Percentiles rank a stretch among this genome's conserved stretches.
These are phyloP conservation scores for Dipodomys stephensi DNA, from an alignment of 2,113 vertebrate species.

Conservation along the genomic window DNA sequence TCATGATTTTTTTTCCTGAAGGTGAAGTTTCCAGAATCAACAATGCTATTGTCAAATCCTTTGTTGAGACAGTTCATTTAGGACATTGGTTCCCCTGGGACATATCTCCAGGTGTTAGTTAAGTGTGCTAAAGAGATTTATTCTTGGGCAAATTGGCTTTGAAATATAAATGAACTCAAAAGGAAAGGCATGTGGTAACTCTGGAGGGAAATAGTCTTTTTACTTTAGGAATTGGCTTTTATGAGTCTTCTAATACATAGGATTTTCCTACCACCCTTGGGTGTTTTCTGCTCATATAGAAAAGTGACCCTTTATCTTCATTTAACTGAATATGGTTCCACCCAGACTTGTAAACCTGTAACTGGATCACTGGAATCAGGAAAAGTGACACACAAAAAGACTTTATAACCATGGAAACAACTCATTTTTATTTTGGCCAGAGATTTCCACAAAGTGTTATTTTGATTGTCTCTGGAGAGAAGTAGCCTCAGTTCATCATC, in stretches of 20 bases:
- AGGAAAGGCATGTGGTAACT: not conserved
- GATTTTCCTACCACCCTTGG: not conserved
- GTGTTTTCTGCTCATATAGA: not conserved
- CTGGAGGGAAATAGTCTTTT: slow-evolving; percentile 51
- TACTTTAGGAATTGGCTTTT: slow-evolving; percentile 9
- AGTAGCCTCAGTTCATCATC: not conserved
- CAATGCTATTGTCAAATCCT: not conserved
- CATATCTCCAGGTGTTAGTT: slow-evolving; percentile 10
- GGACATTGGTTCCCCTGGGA: not conserved
- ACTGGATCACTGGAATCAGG: slow-evolving; percentile 44
- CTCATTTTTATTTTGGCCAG: slow-evolving; percentile 52
- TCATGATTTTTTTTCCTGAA: not conserved
- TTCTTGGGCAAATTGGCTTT: slow-evolving; percentile 50
- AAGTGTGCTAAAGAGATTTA: slow-evolving; percentile 63
- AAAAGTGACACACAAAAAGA: slow-evolving; percentile 33
- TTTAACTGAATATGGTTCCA: not conserved
- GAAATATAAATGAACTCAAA: slow-evolving; percentile 37
- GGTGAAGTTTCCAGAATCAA: not conserved
- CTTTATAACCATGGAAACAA: slow-evolving; percentile 40
- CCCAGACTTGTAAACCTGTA: slow-evolving; percentile 50
- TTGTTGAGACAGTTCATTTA: slow-evolving; percentile 22
- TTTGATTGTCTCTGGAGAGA: slow-evolving; percentile 15
- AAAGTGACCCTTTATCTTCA: slow-evolving; percentile 22
- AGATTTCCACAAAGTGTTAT: slow-evolving; percentile 13
- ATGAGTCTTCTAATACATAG: not conserved